Conservation (phyloP, 2,888 invertebrate species). For the Spodoptera exigua region DNA sequence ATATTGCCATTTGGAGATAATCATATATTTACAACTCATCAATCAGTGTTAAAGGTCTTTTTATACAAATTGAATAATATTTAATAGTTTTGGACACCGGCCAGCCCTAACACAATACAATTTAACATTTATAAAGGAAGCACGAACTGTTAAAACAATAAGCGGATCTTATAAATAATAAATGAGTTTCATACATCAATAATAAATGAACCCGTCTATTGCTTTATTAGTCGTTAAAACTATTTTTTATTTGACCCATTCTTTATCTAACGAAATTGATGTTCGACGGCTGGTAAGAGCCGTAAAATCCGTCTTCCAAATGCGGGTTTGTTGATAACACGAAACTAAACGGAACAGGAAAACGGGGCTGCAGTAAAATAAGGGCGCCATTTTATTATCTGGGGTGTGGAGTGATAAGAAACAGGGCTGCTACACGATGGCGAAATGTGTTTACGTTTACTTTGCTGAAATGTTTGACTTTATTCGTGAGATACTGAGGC, state of each 20-base stretch:
- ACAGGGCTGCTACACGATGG: conserved; percentile 64
- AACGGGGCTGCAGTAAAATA: conserved; percentile 55
- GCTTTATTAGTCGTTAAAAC: conserved; percentile 16
- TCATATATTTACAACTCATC: not conserved
- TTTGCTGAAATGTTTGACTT: conserved; percentile 23
- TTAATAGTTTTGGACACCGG: not conserved
- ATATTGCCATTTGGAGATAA: not conserved
- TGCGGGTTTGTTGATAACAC: conserved; percentile 53
- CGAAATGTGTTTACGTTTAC: conserved; percentile 30
- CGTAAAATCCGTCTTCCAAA: conserved; percentile 26
- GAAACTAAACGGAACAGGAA: conserved; percentile 52
- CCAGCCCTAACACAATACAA: conserved; percentile 22
- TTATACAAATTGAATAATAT: not conserved
- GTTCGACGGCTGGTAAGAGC: conserved; percentile 13
- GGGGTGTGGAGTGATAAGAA: conserved; percentile 74
- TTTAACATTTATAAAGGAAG: conserved; percentile 51
- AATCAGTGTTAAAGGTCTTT: not conserved
- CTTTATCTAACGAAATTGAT: conserved; percentile 31
- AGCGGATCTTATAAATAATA: conserved; percentile 42
- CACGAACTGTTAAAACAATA: conserved; percentile 39
- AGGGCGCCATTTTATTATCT: conserved; percentile 72
- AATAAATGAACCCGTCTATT: conserved; percentile 19
- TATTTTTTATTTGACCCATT: conserved; percentile 12
- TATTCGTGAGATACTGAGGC: conserved; percentile 3
- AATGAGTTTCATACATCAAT: not conserved